Conservation (phyloP, 2,797 vertebrate genomes). For the Fistularia tabacaria region DNA sequence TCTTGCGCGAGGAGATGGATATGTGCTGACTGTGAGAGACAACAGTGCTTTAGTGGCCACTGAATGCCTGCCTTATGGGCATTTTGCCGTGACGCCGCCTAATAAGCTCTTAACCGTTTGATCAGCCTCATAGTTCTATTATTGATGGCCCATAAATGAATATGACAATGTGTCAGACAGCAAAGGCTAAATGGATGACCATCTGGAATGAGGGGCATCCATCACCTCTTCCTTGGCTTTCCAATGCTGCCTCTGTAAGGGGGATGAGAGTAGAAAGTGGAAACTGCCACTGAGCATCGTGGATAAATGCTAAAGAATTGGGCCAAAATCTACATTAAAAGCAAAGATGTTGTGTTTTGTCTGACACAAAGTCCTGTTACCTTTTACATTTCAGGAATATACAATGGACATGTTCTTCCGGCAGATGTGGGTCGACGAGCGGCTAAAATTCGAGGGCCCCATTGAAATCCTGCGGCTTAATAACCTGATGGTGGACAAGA, state of each 20-base stretch:
- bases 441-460: slow-evolving; percentile 76
- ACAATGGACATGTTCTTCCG: slow-evolving; percentile 83
- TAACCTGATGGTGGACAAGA: slow-evolving; percentile 80
- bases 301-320: not conserved
- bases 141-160: slow-evolving; percentile 68
- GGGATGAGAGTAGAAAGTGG: slow-evolving; percentile 12
- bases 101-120: slow-evolving; percentile 72
- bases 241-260: slow-evolving; percentile 32
- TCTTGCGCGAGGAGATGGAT: slow-evolving; percentile 10
- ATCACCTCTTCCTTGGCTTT: slow-evolving; percentile 47
- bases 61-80: slow-evolving; percentile 48
- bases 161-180: slow-evolving; percentile 64
- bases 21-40: slow-evolving; percentile 31
- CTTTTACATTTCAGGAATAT: slow-evolving; percentile 58
- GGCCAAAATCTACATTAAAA: too few species aligned
- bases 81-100: slow-evolving; percentile 62
- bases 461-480: slow-evolving; percentile 78
- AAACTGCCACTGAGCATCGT: slow-evolving; percentile 17
- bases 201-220: slow-evolving; percentile 62
- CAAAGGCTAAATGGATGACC: slow-evolving; percentile 61
- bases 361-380: not conserved
- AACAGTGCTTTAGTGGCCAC: slow-evolving; percentile 37
- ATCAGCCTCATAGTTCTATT: slow-evolving; percentile 61
- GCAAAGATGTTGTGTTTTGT: too few species aligned
- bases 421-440: slow-evolving; percentile 81